Base-by-base conservation (phyloP, 35 echinoderm and acorn worm species). In the Ophiothrix spiculata region DNA sequence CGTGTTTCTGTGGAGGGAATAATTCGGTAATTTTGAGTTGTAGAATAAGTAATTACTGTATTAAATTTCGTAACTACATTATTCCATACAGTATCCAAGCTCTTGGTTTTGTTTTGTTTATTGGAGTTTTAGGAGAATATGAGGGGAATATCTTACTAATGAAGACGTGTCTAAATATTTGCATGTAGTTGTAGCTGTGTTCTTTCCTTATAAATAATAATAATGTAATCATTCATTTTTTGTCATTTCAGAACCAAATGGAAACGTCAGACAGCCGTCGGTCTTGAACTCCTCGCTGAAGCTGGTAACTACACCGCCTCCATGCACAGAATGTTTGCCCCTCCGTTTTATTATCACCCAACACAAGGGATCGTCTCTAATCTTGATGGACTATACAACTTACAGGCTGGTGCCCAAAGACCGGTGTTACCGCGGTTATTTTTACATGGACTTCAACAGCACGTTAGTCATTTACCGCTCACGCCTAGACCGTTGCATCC, bases 211-310 rank as follows among this genome's bases (percentile, higher is more conserved):
- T n/a, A n/a, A n/a, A n/a, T n/a, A n/a, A n/a, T n/a, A n/a, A n/a
- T n/a, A n/a, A n/a, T n/a, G n/a, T n/a, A n/a, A n/a, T n/a, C n/a
- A n/a, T n/a, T n/a, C n/a, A n/a, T 79, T 89, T 36, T 40, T 39
- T 89, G 2, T 82, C 81, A 60, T 83, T 86, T 35, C 84, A 99
- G 96, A 79, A 99, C 96, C 56, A 99, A 99, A 92, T 99, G 96
- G 96, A 99, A 99, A 74, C 81, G 96, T 17, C 96, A 99, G 64
- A 99, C 96, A 19, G 92, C 93, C 39, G 96, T 99, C 19, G 96
- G 96, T 31, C 77, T 99, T 35, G 96, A 99, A 74, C 84, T 99
- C 39, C 80, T 99, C 0, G 96, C 96, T 14, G 96, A 99, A 74
- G 96, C 96, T 0, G 96, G 96, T 28, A 99, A 81, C 75, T 99